Conservation (phyloP, 2,113 vertebrate species). For the Upupa epops region DNA sequence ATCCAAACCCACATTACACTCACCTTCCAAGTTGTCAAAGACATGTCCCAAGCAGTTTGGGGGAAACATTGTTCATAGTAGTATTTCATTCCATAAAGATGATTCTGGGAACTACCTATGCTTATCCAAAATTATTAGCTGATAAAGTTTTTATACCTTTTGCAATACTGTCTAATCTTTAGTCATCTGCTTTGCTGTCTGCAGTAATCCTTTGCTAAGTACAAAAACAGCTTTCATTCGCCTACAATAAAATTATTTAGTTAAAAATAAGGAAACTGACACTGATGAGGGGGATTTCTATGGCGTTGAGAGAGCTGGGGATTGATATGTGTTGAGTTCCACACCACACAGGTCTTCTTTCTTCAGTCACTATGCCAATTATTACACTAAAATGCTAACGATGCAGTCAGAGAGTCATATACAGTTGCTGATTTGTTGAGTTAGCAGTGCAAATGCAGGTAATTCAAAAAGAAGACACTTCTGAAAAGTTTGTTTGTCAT, state of each 20-base stretch:
- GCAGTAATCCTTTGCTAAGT: not conserved
- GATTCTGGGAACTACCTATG: not conserved
- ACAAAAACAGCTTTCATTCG: not conserved
- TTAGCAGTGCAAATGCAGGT: slow-evolving; percentile 35
- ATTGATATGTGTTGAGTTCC: not conserved
- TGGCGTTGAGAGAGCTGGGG: not conserved
- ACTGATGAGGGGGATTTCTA: slow-evolving; percentile 16
- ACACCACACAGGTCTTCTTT: slow-evolving; percentile 41
- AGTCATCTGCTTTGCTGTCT: not conserved
- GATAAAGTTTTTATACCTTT: not conserved
- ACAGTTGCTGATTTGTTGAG: slow-evolving; percentile 5
- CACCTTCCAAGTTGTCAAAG: not conserved
- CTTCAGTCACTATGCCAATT: slow-evolving; percentile 49
- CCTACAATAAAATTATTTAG: not conserved
- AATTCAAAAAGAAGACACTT: not conserved
- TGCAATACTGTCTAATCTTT: not conserved
- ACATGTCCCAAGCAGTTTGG: not conserved
- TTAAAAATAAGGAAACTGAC: slow-evolving; percentile 31
- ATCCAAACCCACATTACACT: not conserved
- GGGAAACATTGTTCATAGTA: not conserved
- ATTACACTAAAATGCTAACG: slow-evolving; percentile 59
- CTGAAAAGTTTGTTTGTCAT: slow-evolving; percentile 15
- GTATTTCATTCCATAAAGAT: not conserved
- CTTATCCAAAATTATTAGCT: not conserved
- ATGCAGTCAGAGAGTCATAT: not conserved